phyloP scores from a whole-genome alignment of 2,113 vertebrate genomes.

The Benitochromis conjunctus region DNA sequence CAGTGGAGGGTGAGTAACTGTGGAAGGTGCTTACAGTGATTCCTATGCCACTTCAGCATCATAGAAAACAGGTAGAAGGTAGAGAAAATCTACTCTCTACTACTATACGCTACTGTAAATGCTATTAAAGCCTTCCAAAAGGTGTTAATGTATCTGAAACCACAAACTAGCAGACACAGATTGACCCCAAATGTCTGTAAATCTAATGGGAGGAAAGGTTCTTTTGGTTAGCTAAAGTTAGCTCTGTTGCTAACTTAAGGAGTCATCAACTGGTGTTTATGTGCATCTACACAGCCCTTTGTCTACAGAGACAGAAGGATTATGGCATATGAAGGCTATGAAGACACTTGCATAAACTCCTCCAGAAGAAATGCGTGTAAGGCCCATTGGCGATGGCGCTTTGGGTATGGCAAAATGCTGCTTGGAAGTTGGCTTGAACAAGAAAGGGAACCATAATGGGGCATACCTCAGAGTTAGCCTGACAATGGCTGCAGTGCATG shows the following conservation, averaged over 20 bases:
- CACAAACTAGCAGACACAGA: background rate
- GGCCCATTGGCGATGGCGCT: background rate
- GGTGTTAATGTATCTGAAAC: background rate
- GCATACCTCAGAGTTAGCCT: background rate
- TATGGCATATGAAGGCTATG: background rate
- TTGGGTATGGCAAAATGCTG: background rate
- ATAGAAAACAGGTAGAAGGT: background rate
- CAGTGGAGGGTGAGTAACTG: background rate
- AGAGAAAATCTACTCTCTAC: background rate
- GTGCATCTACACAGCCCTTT: background rate
- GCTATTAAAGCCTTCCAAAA: background rate
- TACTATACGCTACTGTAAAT: background rate
- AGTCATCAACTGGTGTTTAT: background rate
- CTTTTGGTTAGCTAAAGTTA: background rate
- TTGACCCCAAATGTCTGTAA: background rate
- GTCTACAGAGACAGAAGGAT: background rate
- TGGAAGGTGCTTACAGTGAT: background rate
- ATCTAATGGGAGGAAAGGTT: background rate
- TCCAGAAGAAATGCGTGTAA: background rate
- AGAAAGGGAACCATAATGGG: background rate
- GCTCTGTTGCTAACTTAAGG: background rate
- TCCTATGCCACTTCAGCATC: background rate
- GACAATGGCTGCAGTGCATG: background rate
- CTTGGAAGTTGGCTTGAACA: background rate
- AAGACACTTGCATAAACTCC: background rate